Conservation (phyloP, 2,888 invertebrate species). For the Tenthredo scrophulariae region DNA sequence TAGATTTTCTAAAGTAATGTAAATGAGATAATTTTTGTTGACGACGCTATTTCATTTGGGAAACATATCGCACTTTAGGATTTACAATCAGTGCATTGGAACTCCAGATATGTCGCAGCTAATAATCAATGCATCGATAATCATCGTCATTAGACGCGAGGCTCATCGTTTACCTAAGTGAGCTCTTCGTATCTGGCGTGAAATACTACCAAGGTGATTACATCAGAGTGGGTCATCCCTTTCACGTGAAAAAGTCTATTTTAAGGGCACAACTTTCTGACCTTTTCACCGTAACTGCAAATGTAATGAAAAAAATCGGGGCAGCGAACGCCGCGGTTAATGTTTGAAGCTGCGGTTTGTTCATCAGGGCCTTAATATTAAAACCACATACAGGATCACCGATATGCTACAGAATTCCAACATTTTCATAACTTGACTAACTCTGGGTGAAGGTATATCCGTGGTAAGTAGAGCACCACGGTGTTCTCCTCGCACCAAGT, state of each 20-base stretch:
- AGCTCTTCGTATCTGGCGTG: not conserved
- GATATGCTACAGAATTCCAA: not conserved
- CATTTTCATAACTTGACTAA: slow-evolving; percentile 12
- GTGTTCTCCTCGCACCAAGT: not conserved
- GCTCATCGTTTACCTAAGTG: slow-evolving; percentile 13
- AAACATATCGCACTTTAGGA: not conserved
- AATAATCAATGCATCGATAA: slow-evolving; percentile 26
- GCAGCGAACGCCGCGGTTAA: not conserved
- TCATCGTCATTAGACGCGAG: slow-evolving; percentile 8
- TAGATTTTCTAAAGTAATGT: not conserved
- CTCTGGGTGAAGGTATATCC: not conserved
- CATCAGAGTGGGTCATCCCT: slow-evolving; percentile 33
- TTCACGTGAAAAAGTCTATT: slow-evolving; percentile 31
- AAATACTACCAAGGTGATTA: slow-evolving; percentile 39
- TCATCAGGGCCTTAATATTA: slow-evolving; percentile 12
- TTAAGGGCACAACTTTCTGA: slow-evolving; percentile 24
- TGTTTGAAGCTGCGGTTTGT: slow-evolving; percentile 33
- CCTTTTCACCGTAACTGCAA: slow-evolving; percentile 14
- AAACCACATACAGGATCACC: slow-evolving; percentile 14
- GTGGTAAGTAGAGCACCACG: not conserved
- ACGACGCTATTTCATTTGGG: not conserved
- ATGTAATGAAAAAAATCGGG: slow-evolving; percentile 42
- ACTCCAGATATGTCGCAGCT: not conserved
- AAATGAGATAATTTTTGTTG: not conserved
- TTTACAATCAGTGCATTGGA: not conserved